These are phyloP conservation scores for Ophiodon elongatus DNA, from an alignment of 2,113 vertebrate species.

Conservation along the genomic window DNA sequence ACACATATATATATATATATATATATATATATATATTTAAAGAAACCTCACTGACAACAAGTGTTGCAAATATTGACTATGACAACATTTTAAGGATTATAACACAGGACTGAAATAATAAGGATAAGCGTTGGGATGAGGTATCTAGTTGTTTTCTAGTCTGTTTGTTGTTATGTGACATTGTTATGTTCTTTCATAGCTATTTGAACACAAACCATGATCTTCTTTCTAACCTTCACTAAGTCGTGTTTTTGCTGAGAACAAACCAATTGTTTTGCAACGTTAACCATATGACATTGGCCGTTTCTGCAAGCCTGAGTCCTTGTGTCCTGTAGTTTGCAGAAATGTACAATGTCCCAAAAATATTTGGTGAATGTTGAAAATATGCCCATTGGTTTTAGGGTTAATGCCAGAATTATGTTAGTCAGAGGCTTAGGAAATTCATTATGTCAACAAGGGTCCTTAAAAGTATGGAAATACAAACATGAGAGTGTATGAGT, in stretches of 20 bases:
- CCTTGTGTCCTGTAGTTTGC: not conserved
- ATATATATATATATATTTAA: too few species aligned
- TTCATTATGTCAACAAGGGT: not conserved
- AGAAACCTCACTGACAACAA: not conserved
- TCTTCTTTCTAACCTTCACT: too few species aligned
- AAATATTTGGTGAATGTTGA: not conserved
- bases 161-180: too few species aligned
- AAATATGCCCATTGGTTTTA: not conserved
- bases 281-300: not conserved
- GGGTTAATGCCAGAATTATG: not conserved
- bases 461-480: not conserved
- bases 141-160: too few species aligned
- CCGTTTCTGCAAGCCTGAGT: not conserved
- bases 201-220: too few species aligned
- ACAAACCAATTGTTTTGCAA: not conserved
- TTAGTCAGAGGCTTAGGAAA: not conserved
- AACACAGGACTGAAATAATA: too few species aligned
- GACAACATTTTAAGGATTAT: not conserved
- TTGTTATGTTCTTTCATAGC: too few species aligned
- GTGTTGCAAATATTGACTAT: not conserved
- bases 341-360: not conserved
- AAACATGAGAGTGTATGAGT: conserved; percentile 12
- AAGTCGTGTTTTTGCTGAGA: too few species aligned
- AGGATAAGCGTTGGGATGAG: too few species aligned
- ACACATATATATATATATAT: too few species aligned